Evolutionary conservation across 2,888 invertebrate genomes (phyloP), one percentile per base, ranked within the genome.

Genomic region (Spilosoma lubricipeda): DNA sequence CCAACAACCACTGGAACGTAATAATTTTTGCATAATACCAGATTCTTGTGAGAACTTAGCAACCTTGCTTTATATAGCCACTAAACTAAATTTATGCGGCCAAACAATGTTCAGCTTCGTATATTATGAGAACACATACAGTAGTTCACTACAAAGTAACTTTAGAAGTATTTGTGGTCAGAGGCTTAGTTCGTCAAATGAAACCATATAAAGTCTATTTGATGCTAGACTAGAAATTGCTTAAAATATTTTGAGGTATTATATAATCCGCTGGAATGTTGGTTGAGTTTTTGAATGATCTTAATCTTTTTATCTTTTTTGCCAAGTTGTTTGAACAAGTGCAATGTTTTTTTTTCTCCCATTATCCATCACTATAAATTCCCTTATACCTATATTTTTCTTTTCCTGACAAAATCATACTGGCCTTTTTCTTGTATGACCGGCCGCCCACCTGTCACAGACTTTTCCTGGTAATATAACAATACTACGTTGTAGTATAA

Each of bases 1-100:
- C 30, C 42, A 45, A 27, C 27, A 45, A 45, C 20, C 18, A 63
- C 68, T 68, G 45, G 23, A 48, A 71, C 30, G 42, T 52, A 64
- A 68, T 71, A 71, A 81, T 83, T 83, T 85, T 81, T 76, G 76
- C 77, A 81, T 85, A 85, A 85, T 77, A 85, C 81, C n/a, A 45
- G 75, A 67, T 69, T 71, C 72, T 74, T 81, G 30, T 45, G 67
- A 67, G 56, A 36, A 74, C 72, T 77, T 81, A 79, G 73, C 76
- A 82, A 33, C 67, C 79, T 75, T 78, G 81, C 73, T 84, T 27
- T 84, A 85, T 82, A 84, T 77, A 76, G 80, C 71, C 72, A 77
- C 76, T 85, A 83, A 85, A 83, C 76, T 73, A 68, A 85, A 83
- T 85, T 79, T 85, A 85, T 81, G 45, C 65, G 45, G 52, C 39